Base-by-base conservation (phyloP, 2,113 vertebrate genomes). In the Pitta sordida region DNA sequence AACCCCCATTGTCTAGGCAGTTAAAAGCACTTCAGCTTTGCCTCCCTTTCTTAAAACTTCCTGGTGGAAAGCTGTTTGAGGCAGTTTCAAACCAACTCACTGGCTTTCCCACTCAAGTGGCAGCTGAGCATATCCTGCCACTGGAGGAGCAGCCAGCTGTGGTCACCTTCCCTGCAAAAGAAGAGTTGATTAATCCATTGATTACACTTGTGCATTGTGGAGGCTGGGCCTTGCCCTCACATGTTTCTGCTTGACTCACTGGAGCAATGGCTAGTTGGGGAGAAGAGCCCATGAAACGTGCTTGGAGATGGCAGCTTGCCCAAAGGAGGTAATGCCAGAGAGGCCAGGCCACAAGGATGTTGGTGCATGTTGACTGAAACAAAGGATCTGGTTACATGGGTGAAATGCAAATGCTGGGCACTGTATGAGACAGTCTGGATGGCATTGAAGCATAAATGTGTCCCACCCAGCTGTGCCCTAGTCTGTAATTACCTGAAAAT, bases 11-110 rank as follows among this genome's bases (percentile, higher is more conserved):
- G 48, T 85, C 51, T 93, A 36, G n/a, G 43, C 65, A 85, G 85
- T 92, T 91, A 89, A 94, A 93, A 92, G 87, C 71, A 65, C 75
- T 95, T 93, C 30, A 58, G 80, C 36, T 34, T 83, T 93, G 70
- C 52, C 26, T 94, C 52, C 12, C 56, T 80, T 76, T 30, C 37
- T 73, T 76, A 58, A 87, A 79, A 78, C 14, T 74, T 86, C 68
- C 63, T 67, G 11, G 37, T 39, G 59, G 44, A 90, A 95, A 52
- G 64, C 63, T 56, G 13, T 55, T 88, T 64, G 83, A 80, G 86
- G 30, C 5, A 3, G 48, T 92, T 91, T 94, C 64, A 85, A 63
- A 82, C 56, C 68, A 44, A 32, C 22, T 67, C 36, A 19, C 53
- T 82, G 53, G 41, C 46, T 43, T 83, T 91, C 26, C 58, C 44